Percentiles rank a stretch among this genome's conserved stretches.
Evolutionary conservation across 2,113 vertebrate genomes (phyloP).

Genomic region (Isichthys henryi): DNA sequence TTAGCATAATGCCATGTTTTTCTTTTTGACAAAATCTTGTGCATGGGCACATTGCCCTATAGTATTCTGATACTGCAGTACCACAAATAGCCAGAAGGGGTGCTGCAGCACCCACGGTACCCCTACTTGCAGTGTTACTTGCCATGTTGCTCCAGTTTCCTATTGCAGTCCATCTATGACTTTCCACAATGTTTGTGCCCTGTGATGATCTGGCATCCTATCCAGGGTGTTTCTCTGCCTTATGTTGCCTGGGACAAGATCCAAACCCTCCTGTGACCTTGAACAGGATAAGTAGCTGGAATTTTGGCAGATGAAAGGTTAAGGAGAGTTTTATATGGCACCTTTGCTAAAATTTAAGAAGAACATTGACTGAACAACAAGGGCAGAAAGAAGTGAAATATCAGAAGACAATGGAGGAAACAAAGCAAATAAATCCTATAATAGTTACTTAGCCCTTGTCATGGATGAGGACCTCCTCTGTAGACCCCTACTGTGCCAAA

Average conservation of each 20-base stretch:
- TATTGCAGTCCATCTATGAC: not conserved
- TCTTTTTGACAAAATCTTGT: not conserved
- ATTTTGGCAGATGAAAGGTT: not conserved
- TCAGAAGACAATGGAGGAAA: not conserved
- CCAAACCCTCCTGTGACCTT: not conserved
- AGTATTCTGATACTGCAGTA: not conserved
- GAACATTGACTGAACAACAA: not conserved
- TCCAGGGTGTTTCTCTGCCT: not conserved
- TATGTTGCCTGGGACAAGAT: not conserved
- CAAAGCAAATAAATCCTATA: not conserved
- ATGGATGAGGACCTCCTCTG: not conserved
- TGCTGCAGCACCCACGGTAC: not conserved
- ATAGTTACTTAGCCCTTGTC: not conserved
- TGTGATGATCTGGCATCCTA: not conserved
- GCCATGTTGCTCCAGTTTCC: not conserved
- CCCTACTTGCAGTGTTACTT: not conserved
- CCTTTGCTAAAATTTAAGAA: not conserved
- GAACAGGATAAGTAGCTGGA: not conserved
- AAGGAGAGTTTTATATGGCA: not conserved
- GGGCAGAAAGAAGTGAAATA: not conserved
- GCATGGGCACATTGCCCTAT: not conserved
- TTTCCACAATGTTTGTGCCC: not conserved
- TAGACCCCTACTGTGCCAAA: not conserved
- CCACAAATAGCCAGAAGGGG: not conserved
- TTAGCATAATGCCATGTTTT: not conserved